Conservation (phyloP, 2,797 vertebrate species). For the Ataeniobius toweri region DNA sequence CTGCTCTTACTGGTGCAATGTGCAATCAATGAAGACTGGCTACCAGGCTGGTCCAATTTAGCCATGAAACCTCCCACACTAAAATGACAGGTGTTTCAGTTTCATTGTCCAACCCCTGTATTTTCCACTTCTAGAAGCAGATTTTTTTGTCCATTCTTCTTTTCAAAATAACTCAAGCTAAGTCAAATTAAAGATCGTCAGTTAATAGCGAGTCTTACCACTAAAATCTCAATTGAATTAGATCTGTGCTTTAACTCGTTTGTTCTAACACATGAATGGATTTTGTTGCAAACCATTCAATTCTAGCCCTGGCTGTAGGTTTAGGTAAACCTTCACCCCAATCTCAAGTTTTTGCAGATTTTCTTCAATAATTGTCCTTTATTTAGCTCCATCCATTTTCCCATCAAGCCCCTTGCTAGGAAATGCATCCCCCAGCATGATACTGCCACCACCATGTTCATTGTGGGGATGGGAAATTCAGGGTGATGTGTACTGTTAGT, state of each 20-base stretch:
- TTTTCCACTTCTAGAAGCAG: neutral
- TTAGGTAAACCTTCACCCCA: neutral
- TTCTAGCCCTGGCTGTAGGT: neutral
- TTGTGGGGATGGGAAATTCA: neutral
- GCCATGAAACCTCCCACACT: too few relatives aligned
- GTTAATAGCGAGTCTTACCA: too few relatives aligned
- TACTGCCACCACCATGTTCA: neutral
- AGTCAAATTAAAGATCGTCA: too few relatives aligned
- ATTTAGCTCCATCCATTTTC: neutral
- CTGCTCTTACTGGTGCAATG: too few relatives aligned
- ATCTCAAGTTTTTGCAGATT: neutral
- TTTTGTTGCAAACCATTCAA: neutral
- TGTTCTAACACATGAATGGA: neutral
- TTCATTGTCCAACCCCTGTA: too few relatives aligned
- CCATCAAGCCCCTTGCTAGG: neutral
- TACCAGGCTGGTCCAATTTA: too few relatives aligned
- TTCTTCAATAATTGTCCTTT: neutral
- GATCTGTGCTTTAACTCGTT: neutral
- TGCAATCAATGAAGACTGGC: too few relatives aligned
- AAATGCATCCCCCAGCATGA: too few relatives aligned
- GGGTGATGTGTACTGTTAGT: neutral
- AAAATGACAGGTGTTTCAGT: too few relatives aligned
- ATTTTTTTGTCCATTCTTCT: too few relatives aligned
- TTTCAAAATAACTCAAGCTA: too few relatives aligned
- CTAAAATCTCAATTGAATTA: too few relatives aligned